phyloP scores from a whole-genome alignment of 64 coral and sea anemone species.

The Pocillopora verrucosa region DNA sequence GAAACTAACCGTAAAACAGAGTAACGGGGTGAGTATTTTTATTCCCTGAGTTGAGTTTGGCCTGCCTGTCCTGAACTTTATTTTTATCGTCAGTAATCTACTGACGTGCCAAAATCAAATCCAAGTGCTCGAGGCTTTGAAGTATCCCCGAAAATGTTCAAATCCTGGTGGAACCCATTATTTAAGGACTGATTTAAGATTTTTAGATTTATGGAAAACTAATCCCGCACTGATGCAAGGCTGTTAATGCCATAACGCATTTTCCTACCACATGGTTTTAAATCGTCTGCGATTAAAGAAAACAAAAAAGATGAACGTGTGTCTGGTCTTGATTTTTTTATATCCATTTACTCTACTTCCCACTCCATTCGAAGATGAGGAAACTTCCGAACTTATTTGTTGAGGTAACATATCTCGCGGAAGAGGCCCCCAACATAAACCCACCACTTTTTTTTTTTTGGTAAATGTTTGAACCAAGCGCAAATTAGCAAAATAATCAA shows the following conservation, averaged over 20 bases:
- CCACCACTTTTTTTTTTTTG: constrained; percentile 13
- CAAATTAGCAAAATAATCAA: constrained; percentile 11
- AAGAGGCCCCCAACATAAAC: not conserved
- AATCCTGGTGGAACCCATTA: not conserved
- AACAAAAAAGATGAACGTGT: not conserved
- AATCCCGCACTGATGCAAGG: not conserved
- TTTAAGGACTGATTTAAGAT: not conserved
- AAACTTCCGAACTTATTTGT: too few relatives aligned
- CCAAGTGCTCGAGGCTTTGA: not conserved
- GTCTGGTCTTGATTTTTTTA: not conserved
- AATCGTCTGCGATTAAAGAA: not conserved
- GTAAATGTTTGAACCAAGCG: not conserved
- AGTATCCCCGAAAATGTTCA: not conserved
- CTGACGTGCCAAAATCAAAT: too few relatives aligned
- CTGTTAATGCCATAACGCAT: not conserved
- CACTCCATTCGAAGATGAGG: too few relatives aligned
- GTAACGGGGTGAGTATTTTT: too few relatives aligned
- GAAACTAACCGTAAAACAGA: too few relatives aligned
- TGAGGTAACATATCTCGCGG: too few relatives aligned
- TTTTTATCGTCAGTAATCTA: too few relatives aligned
- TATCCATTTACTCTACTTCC: too few relatives aligned
- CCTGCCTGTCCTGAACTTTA: too few relatives aligned
- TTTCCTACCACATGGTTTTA: not conserved
- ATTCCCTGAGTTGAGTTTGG: too few relatives aligned
- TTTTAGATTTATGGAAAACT: not conserved